Evolutionary conservation across 92 coral and sea anemone species (phyloP), one percentile per base, ranked within the genome.

Genomic region (Porites evermanni): DNA sequence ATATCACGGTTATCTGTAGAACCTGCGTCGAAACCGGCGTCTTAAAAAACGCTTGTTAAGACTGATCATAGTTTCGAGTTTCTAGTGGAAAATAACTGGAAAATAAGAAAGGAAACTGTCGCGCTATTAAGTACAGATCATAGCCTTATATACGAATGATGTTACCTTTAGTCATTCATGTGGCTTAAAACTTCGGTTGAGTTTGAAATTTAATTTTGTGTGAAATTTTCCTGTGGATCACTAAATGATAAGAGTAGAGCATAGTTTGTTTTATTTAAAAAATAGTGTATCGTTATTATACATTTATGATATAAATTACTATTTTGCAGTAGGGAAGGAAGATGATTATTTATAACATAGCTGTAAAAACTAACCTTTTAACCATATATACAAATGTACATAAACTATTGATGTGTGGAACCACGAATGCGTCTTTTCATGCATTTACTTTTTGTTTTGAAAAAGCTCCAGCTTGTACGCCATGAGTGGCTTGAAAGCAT

Each of bases 331-430:
- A 68, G 66, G 54, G 68, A 56, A 80, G 68, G 66, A 47, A 80
- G 54, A 69, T 69, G 20, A 26, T 67, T 80, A 80, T 53, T 80
- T 68, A 69, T 26, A 54, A 16, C 21, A 68, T 59, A 60, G 53
- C 75, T 80, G 84, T 80, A 53, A 68, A 70, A 80, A 67, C 18
- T 67, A 80, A 67, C 51, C 53, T 16, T 19, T 23, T 14, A 80
- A 56, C 44, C 60, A 20, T 44, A 79, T 14, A 8, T 67, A 67
- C 17, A 52, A 13, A 14, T 68, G 85, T 80, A 67, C 58, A 80
- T 69, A 68, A 68, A 79, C 21, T 68, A 80, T 53, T 79, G 32
- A 29, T 29, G 74, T 66, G 44, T 59, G 24, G 23, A 51, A 53
- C 14, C 67, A 67, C 17, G 23, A 66, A 14, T 23, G 38, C 14